phyloP scores from a whole-genome alignment of 2,113 vertebrate genomes.

The Montifringilla adamsi region DNA sequence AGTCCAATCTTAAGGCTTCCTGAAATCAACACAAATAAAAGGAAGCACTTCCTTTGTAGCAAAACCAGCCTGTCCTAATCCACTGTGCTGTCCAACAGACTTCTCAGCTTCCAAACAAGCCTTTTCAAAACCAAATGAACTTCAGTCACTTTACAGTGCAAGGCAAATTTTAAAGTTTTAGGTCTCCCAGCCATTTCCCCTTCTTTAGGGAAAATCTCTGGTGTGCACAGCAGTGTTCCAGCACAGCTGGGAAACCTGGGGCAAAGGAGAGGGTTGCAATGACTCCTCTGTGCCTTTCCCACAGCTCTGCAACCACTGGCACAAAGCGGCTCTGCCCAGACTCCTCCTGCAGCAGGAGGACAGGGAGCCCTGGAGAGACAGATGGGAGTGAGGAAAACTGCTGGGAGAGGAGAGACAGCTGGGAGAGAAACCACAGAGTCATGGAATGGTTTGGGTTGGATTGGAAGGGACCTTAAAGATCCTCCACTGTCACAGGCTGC shows the following conservation, averaged over 20 bases:
- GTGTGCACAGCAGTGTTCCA: neutral
- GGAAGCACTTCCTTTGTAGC: neutral
- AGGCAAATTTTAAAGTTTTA: neutral
- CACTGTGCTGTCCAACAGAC: neutral
- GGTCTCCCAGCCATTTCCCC: neutral
- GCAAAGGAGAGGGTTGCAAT: neutral
- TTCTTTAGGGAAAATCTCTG: neutral
- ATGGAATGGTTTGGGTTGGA: too few relatives aligned
- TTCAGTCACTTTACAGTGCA: neutral
- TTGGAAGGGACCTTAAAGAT: neutral
- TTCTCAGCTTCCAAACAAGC: neutral
- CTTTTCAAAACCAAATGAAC: neutral
- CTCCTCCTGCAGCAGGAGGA: neutral
- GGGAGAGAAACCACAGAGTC: neutral
- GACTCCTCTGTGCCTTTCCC: neutral
- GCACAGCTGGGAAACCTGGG: neutral
- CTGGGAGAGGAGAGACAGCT: neutral
- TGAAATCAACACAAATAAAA: neutral
- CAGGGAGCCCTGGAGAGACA: neutral
- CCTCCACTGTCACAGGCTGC: neutral
- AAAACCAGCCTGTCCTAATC: neutral
- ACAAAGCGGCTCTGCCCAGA: neutral
- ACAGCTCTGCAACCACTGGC: neutral
- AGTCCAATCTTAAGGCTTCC: neutral
- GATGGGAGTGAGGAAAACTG: neutral